Conservation (phyloP, 2,113 vertebrate species). For the Hiodon alosoides region DNA sequence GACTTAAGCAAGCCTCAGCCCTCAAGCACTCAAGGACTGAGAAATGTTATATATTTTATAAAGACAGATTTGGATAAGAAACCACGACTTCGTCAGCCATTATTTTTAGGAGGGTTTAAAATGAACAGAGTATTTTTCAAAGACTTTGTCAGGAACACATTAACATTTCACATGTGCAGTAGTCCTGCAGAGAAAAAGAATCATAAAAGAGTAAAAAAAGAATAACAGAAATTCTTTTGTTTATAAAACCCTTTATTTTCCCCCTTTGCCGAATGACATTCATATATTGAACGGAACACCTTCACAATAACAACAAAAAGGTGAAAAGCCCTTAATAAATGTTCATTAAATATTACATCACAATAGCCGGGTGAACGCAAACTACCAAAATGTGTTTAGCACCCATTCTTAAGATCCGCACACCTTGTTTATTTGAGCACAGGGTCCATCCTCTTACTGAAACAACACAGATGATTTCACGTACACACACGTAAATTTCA, state of each 20-base stretch:
- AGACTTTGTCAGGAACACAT: conserved; percentile 37
- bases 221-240: neutral
- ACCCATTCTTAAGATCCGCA: neutral
- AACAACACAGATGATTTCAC: conserved; percentile 15
- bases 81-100: conserved; percentile 45
- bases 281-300: no score
- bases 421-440: neutral
- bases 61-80: conserved; percentile 64
- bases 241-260: conserved; percentile 4
- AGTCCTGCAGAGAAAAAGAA: neutral
- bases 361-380: neutral
- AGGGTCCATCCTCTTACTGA: conserved; percentile 11
- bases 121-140: conserved; percentile 54
- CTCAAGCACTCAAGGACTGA: conserved; percentile 30
- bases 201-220: neutral
- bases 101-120: conserved; percentile 56
- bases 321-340: no score
- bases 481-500: conserved; percentile 68
- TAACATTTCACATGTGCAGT: conserved; percentile 12
- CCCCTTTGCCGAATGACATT: neutral
- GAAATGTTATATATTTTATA: conserved; percentile 57
- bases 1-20: conserved; percentile 26
- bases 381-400: neutral
- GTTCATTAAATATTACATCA: neutral
- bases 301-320: neutral